Percentiles rank a stretch among this genome's conserved stretches.
Evolutionary conservation across 2,888 invertebrate genomes (phyloP).

Genomic region (Actias luna): DNA sequence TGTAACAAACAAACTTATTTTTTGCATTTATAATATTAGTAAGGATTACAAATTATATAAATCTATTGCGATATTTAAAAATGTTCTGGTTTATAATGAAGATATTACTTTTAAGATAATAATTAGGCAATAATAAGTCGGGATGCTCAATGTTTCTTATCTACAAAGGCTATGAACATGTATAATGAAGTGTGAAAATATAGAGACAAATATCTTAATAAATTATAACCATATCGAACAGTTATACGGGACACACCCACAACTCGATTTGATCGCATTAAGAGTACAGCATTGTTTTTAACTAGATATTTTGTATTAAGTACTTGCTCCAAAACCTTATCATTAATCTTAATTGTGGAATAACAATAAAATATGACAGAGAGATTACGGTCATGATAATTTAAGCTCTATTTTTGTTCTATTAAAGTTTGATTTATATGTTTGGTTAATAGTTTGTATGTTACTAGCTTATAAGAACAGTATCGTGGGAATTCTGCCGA

Average conservation of each 20-base stretch:
- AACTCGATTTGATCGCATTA: slow-evolving; percentile 63
- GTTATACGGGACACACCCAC: slow-evolving; percentile 55
- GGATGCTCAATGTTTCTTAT: not conserved
- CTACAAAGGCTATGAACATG: not conserved
- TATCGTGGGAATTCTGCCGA: slow-evolving; percentile 76
- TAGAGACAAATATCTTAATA: slow-evolving; percentile 29
- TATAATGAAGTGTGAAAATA: slow-evolving; percentile 11
- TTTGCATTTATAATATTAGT: not conserved
- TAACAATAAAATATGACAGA: slow-evolving; percentile 78
- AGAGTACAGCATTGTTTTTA: slow-evolving; percentile 58
- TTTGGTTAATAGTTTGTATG: slow-evolving; percentile 63
- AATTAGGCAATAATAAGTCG: not conserved
- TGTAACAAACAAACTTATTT: no score
- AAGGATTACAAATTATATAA: not conserved
- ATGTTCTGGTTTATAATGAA: not conserved
- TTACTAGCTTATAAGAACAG: slow-evolving; percentile 73
- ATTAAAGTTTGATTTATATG: slow-evolving; percentile 53
- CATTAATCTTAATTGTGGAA: slow-evolving; percentile 81
- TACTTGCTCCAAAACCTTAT: slow-evolving; percentile 78
- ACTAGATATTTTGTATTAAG: slow-evolving; percentile 78
- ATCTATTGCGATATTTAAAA: no score
- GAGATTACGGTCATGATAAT: slow-evolving; percentile 45
- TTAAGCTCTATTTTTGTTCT: slow-evolving; percentile 49
- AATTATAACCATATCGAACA: slow-evolving; percentile 44
- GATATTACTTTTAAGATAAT: not conserved